These are phyloP conservation scores for Schmidtea mediterranea DNA, from an alignment of 1,140 invertebrate genomes.

Conservation along the genomic window DNA sequence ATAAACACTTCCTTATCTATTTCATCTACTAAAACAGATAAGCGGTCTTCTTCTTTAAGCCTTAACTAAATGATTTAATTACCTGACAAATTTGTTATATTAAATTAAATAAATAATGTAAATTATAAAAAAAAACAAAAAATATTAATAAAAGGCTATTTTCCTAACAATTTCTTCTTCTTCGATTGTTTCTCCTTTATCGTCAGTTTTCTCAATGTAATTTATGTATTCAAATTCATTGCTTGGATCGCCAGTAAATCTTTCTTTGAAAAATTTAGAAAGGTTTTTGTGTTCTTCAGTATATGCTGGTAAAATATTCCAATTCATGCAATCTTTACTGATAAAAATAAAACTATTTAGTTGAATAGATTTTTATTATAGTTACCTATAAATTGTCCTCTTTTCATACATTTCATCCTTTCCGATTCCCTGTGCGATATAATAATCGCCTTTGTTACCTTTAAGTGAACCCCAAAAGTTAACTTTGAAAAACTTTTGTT, in stretches of 20 bases:
- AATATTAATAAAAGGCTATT: too few species aligned
- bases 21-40: constrained; percentile 20
- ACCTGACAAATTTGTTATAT: too few species aligned
- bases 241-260: neutral
- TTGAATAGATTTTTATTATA: neutral
- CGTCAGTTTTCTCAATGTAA: neutral
- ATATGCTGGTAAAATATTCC: neutral
- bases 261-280: neutral
- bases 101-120: too few species aligned
- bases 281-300: neutral
- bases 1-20: constrained; percentile 25
- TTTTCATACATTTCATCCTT: constrained; percentile 20
- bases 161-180: neutral
- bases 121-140: too few species aligned
- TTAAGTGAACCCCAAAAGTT: constrained; percentile 28
- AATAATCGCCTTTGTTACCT: constrained; percentile 26
- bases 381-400: constrained; percentile 24
- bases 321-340: neutral
- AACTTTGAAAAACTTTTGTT: constrained; percentile 24
- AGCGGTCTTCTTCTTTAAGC: constrained; percentile 27
- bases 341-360: too few species aligned
- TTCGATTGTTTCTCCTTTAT: neutral
- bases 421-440: constrained; percentile 23
- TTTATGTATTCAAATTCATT: neutral
- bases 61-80: constrained; percentile 13